These are phyloP conservation scores for Acropternis orthonyx DNA, from an alignment of 2,797 vertebrate species.

Conservation along the genomic window DNA sequence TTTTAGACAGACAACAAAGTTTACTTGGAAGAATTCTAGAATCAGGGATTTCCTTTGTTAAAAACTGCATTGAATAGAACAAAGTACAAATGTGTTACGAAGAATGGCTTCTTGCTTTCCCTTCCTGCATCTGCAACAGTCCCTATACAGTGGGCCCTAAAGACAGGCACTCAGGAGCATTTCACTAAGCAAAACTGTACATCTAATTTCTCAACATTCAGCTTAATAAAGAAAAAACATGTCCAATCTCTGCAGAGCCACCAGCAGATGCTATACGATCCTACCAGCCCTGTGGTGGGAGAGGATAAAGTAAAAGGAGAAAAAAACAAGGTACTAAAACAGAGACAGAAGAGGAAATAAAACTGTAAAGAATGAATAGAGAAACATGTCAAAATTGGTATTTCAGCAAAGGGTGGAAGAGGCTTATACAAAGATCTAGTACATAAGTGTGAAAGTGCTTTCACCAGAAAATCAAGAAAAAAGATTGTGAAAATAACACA, in stretches of 20 bases:
- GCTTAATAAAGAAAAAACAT: not conserved
- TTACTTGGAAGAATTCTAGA: not conserved
- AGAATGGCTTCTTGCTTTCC: not conserved
- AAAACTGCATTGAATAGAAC: not conserved
- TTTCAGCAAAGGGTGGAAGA: not conserved
- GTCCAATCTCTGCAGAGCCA: not conserved
- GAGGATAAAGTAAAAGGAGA: not conserved
- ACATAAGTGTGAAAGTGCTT: not conserved
- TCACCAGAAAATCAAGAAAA: not conserved
- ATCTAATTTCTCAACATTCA: not conserved
- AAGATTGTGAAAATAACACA: not conserved
- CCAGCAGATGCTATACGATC: not conserved
- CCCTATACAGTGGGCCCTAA: not conserved
- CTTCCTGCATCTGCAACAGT: not conserved
- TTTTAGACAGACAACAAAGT: not conserved
- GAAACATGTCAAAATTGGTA: not conserved
- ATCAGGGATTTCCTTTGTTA: not conserved
- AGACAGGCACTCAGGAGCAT: not conserved
- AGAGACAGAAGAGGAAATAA: not conserved
- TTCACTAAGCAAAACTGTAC: not conserved
- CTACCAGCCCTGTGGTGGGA: not conserved
- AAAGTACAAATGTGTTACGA: not conserved
- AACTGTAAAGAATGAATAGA: not conserved
- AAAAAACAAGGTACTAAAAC: not conserved
- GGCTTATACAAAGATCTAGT: not conserved